Base-by-base conservation (phyloP, 2,888 invertebrate genomes). In the Drosophila peninsularis region DNA sequence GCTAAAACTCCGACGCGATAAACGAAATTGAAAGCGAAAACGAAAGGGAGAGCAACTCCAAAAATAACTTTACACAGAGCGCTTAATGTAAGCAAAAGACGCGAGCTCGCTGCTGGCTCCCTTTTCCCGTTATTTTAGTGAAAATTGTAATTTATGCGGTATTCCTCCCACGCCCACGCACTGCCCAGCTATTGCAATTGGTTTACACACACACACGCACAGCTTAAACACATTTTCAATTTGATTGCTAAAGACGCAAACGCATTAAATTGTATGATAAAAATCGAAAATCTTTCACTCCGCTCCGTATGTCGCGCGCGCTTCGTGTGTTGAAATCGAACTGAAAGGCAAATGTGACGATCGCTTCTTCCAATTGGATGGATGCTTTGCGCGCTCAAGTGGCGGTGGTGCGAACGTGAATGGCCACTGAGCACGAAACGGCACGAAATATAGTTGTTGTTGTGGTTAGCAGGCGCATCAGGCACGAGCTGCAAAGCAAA, bases 251-350 rank as follows among this genome's bases (percentile, higher is more conserved):
- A 36, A 21, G 60, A 45, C 69, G 57, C 66, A 49, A 19, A 36
- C 24, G 47, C 17, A 63, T 65, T 55, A 4, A 52, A 69, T 49
- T 19, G 7, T n/a, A 36, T 47, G 47, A 19, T 21, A 10, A 34
- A 54, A 41, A 17, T 45, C 45, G 45, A 45, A 39, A 39, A 49
- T 57, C 9, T 6, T 19, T 45, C 36, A 39, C 3, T 21, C 37
- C 65, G 60, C 37, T 21, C 39, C 41, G 42, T 42, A 60, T 55
- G 71, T 49, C 66, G 60, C 82, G 74, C 57, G 54, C 74, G 56
- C 68, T 68, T 75, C 69, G 75, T 62, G 61, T 56, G 83, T 78
- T 76, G 56, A 70, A 82, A 75, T 74, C 71, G 71, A 82, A 87
- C 83, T 87, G 74, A 85, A 80, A 50, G 34, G 47, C 52, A 45